Conservation (phyloP, 2,113 vertebrate genomes). For the Nestor notabilis region DNA sequence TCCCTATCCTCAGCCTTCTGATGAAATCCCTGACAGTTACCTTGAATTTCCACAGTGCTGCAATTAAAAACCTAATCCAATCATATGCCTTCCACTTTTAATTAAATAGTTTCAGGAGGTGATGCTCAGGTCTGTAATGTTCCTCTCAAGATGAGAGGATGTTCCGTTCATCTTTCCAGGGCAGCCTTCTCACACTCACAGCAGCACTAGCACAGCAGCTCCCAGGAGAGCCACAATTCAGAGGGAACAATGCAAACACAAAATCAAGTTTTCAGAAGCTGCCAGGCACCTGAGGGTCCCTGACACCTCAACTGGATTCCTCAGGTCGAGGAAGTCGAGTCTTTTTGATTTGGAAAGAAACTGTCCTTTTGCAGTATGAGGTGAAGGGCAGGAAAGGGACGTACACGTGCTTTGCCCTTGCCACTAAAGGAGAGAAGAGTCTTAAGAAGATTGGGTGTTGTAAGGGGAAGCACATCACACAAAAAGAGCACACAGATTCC, state of each 20-base stretch:
- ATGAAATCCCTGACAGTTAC: not conserved
- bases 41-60: not conserved
- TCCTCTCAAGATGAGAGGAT: not conserved
- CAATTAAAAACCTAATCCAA: not conserved
- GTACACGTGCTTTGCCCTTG: accelerated
- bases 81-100: not conserved
- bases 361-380: not conserved
- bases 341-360: not conserved
- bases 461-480: not conserved
- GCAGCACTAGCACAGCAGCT: not conserved
- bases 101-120: not conserved
- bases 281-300: not conserved
- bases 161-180: not conserved
- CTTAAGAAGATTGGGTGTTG: not conserved
- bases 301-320: not conserved
- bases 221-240: not conserved
- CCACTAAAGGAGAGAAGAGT: not conserved
- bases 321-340: not conserved
- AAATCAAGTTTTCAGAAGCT: not conserved
- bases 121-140: not conserved
- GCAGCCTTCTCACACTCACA: not conserved
- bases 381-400: not conserved
- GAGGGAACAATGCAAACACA: not conserved
- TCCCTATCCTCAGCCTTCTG: not conserved
- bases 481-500: not conserved